phyloP scores from a whole-genome alignment of 2,113 vertebrate species.

The Eudyptes chrysolophus region DNA sequence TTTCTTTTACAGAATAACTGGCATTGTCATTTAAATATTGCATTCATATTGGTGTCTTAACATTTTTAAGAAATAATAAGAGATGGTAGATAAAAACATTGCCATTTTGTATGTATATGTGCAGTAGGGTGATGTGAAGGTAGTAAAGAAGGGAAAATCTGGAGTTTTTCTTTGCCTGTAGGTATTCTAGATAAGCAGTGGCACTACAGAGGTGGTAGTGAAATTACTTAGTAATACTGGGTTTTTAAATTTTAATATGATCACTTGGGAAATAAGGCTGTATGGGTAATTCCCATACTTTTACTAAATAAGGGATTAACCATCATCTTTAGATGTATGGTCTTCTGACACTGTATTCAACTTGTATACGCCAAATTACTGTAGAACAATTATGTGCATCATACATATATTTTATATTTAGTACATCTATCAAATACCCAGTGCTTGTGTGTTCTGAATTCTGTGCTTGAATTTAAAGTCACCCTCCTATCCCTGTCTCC shows the following conservation, averaged over 20 bases:
- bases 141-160: background rate
- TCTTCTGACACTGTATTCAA: background rate
- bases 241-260: background rate
- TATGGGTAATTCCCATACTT: background rate
- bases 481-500: background rate
- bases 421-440: background rate
- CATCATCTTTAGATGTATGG: background rate
- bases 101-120: background rate
- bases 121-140: background rate
- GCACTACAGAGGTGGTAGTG: background rate
- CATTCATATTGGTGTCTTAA: background rate
- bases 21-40: background rate
- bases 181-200: background rate
- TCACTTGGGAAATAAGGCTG: background rate
- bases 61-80: background rate
- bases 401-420: background rate
- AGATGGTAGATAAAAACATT: background rate
- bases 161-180: background rate
- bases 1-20: background rate
- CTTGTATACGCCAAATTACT: background rate
- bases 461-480: background rate
- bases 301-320: background rate
- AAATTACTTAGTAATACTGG: background rate
- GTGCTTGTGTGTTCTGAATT: background rate
- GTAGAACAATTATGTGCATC: background rate